Evolutionary conservation across 1,140 invertebrate genomes (phyloP).

Genomic region (Harpegnathos saltator): DNA sequence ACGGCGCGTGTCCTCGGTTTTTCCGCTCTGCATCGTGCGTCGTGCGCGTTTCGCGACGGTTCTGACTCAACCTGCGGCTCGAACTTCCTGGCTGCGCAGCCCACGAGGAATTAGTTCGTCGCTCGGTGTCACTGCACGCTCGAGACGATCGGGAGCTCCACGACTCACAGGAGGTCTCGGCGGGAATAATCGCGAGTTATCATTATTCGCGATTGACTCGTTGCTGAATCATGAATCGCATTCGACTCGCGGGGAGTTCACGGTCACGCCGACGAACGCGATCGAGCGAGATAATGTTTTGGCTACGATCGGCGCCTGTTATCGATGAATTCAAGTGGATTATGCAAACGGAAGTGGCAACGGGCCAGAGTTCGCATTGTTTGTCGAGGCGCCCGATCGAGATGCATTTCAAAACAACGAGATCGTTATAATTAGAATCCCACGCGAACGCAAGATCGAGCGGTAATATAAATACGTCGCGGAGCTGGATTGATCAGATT

Average conservation of each 20-base stretch:
- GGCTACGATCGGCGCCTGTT: background rate
- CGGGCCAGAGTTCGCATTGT: background rate
- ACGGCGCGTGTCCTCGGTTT: background rate
- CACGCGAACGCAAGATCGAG: too few relatives aligned
- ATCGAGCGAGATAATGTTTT: background rate
- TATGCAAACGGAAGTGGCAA: background rate
- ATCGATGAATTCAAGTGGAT: constrained; percentile 42
- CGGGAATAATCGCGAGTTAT: background rate
- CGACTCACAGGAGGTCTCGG: too few relatives aligned
- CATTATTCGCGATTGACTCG: background rate
- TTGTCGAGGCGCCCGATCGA: constrained; percentile 4
- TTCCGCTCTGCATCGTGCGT: background rate
- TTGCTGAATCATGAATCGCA: constrained; percentile 8
- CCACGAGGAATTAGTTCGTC: background rate
- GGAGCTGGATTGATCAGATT: too few relatives aligned
- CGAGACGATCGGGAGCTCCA: background rate
- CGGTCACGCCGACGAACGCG: background rate
- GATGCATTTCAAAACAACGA: background rate
- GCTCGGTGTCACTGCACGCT: background rate
- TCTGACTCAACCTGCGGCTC: background rate
- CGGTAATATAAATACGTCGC: too few relatives aligned
- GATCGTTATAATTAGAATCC: background rate
- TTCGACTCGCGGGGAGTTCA: constrained; percentile 18
- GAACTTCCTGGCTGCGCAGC: background rate
- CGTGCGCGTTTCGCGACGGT: background rate